Base-by-base conservation (phyloP, 1,140 invertebrate species). In the Sycophaga agraensis region DNA sequence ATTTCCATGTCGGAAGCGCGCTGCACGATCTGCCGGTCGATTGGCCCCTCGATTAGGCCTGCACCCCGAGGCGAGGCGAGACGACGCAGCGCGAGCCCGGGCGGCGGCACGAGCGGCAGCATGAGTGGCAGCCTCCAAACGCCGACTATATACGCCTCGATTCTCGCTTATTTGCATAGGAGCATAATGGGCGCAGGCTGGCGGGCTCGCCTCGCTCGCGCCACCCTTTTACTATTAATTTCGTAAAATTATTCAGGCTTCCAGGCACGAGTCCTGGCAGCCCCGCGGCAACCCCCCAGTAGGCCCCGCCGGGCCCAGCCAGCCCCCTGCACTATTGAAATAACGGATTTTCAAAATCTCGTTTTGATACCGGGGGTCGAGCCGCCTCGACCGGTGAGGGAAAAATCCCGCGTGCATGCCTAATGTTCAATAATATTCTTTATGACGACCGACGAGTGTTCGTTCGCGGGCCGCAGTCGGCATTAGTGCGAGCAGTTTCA, bases 331-430 rank as follows among this genome's bases (percentile, higher is more conserved):
- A 68, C 72, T 80, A 81, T 81, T 81, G 79, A 77, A 81, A 81
- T 80, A 81, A 81, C 79, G 79, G 77, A 81, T 81, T 81, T 79
- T 79, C 71, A 63, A 80, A 81, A 80, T 80, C 76, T 77, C 70
- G 77, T 79, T 81, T 79, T 73, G 28, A 70, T 68, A 43, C 60
- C 59, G 43, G 63, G 65, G 67, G 26, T 57, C 37, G 65, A n/a
- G n/a, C n/a, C n/a, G n/a, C n/a, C n/a, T n/a, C n/a, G n/a, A n/a
- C n/a, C n/a, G 61, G 70, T 64, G 69, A 68, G 63, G 65, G 64
- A 67, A 63, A 63, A 57, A 35, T 45, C 19, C 24, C 46, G 31
- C 48, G 31, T 50, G 45, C 65, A 68, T 66, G 31, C 45, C 16
- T 51, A 55, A 61, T 53, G 26, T 42, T 11, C 46, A 43, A 49